These are phyloP conservation scores for Hippocampus zosterae DNA, from an alignment of 2,113 vertebrate genomes.

Conservation along the genomic window DNA sequence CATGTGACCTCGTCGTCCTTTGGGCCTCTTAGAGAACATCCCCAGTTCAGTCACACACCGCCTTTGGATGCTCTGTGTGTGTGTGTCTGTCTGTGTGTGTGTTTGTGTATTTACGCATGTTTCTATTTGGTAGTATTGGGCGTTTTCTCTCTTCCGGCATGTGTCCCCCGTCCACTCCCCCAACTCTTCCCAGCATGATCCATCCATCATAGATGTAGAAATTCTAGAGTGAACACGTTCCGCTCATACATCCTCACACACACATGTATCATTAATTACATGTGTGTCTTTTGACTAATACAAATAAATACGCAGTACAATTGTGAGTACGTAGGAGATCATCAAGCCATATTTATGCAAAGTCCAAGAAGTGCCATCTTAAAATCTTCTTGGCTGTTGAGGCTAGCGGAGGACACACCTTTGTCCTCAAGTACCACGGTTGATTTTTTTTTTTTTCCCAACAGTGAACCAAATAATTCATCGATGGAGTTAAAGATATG, in stretches of 20 bases:
- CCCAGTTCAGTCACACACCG: slow-evolving; percentile 39
- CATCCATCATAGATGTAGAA: slow-evolving; percentile 43
- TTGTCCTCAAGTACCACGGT: too few species aligned
- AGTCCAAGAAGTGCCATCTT: not conserved
- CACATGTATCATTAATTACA: not conserved
- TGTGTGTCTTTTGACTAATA: not conserved
- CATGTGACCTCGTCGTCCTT: slow-evolving; percentile 45
- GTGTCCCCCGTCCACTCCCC: slow-evolving; percentile 6
- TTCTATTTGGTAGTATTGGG: slow-evolving; percentile 18
- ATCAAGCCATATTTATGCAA: not conserved
- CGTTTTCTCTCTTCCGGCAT: slow-evolving; percentile 44
- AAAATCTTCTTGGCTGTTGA: not conserved
- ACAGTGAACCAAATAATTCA: too few species aligned
- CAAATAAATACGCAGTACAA: not conserved
- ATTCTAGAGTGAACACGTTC: slow-evolving; percentile 22
- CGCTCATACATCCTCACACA: not conserved
- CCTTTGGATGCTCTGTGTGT: slow-evolving; percentile 51
- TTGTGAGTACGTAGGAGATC: not conserved
- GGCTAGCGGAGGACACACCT: not conserved
- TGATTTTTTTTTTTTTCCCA: too few species aligned
- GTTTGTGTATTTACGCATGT: slow-evolving; percentile 13
- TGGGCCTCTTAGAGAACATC: slow-evolving; percentile 62
- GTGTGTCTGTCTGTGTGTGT: slow-evolving; percentile 19
- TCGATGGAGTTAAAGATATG: too few species aligned
- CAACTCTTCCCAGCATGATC: slow-evolving; percentile 39